These are phyloP conservation scores for Ictalurus punctatus DNA, from an alignment of 2,113 vertebrate genomes.

Conservation along the genomic window DNA sequence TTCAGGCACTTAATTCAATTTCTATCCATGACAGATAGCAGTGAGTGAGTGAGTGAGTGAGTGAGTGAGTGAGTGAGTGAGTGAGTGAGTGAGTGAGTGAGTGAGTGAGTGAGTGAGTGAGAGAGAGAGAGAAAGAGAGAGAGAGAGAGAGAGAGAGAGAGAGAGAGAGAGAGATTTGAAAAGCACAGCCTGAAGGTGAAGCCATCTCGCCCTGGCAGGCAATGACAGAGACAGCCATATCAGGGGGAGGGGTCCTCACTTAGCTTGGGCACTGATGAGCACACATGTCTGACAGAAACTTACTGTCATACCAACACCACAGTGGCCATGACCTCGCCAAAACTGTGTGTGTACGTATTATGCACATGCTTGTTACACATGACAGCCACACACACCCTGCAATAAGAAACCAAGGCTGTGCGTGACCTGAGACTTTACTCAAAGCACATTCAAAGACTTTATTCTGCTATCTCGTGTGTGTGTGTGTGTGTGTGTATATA, in stretches of 20 bases:
- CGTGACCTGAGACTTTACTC: no score
- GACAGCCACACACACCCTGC: background rate
- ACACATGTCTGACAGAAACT: slow-evolving; percentile 26
- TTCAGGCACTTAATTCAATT: slow-evolving; percentile 51
- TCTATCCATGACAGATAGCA: slow-evolving; percentile 31
- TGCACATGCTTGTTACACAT: background rate
- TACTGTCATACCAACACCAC: slow-evolving; percentile 35
- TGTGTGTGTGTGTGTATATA: no score
- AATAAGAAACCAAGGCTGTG: background rate
- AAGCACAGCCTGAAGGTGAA: slow-evolving; percentile 50
- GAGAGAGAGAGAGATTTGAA: slow-evolving; percentile 26
- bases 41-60: background rate
- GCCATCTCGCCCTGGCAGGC: slow-evolving; percentile 48
- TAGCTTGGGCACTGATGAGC: slow-evolving; percentile 1
- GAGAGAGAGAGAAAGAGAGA: slow-evolving; percentile 17
- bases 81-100: background rate
- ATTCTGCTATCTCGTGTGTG: no score
- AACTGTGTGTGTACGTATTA: background rate
- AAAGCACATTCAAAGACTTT: no score
- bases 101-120: background rate
- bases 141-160: background rate
- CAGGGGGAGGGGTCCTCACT: slow-evolving; percentile 35
- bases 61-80: slow-evolving; percentile 3
- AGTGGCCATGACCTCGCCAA: slow-evolving; percentile 10
- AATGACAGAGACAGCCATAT: slow-evolving; percentile 45